These are phyloP conservation scores for rabbit (Oryctolagus cuniculus) DNA, from an alignment of 2,113 vertebrate genomes.

Conservation along the genomic window mOryCun1.1 NC_091438.1:163543001-163543500, in stretches of 20 bases:
- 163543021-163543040: background rate
- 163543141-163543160: background rate
- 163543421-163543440: background rate
- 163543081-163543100: background rate
- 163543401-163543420: background rate
- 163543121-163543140: accelerated
- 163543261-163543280: background rate
- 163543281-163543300: accelerated
- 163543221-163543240: accelerated
- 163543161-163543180: background rate
- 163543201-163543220: background rate
- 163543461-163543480: too few species aligned
- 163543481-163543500: background rate
- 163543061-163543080: background rate
- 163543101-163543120: background rate
- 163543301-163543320: accelerated
- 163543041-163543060: background rate
- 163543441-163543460: accelerated
- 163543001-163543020: background rate
- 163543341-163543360: accelerated
- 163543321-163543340: accelerated
- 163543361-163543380: background rate
- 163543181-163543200: accelerated
- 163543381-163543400: accelerated
- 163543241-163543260: background rate